Percentiles rank a stretch among this genome's conserved stretches.
These are phyloP conservation scores for Hozukius guyotensis DNA, from an alignment of 2,797 vertebrate species.

Conservation along the genomic window DNA sequence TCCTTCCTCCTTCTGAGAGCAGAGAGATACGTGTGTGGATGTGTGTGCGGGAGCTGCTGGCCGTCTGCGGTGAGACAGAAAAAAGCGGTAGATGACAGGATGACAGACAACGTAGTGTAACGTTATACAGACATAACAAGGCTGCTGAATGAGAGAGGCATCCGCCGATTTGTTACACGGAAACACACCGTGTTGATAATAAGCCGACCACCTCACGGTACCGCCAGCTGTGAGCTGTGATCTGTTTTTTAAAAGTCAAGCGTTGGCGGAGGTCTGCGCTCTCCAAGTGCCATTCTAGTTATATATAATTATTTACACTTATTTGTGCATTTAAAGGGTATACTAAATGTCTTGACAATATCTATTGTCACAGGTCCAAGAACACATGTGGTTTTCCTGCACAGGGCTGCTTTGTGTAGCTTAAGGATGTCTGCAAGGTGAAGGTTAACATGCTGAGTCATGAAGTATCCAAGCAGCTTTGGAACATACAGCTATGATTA, in stretches of 20 bases:
- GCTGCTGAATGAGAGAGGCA: too few relatives aligned
- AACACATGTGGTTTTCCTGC: background rate
- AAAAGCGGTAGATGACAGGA: too few relatives aligned
- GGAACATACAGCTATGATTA: background rate
- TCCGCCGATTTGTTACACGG: rapidly evolving
- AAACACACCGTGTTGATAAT: rapidly evolving
- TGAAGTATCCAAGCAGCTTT: slow-evolving; percentile 41
- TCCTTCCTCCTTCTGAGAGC: too few relatives aligned
- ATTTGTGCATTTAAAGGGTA: background rate
- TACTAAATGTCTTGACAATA: background rate
- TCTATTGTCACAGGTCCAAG: rapidly evolving
- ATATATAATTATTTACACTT: background rate
- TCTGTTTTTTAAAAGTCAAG: too few relatives aligned
- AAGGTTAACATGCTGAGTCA: slow-evolving; percentile 45
- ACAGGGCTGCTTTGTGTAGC: background rate
- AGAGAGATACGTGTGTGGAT: too few relatives aligned
- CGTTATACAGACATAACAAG: too few relatives aligned
- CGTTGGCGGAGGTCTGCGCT: too few relatives aligned
- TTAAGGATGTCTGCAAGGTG: background rate
- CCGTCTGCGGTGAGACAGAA: too few relatives aligned
- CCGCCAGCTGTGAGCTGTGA: rapidly evolving
- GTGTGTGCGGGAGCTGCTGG: rapidly evolving
- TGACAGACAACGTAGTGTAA: too few relatives aligned
- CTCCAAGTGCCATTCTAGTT: background rate
- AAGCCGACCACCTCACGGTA: rapidly evolving